These are phyloP conservation scores for Diadumene lineata DNA, from an alignment of 92 coral and sea anemone species.

Conservation along the genomic window DNA sequence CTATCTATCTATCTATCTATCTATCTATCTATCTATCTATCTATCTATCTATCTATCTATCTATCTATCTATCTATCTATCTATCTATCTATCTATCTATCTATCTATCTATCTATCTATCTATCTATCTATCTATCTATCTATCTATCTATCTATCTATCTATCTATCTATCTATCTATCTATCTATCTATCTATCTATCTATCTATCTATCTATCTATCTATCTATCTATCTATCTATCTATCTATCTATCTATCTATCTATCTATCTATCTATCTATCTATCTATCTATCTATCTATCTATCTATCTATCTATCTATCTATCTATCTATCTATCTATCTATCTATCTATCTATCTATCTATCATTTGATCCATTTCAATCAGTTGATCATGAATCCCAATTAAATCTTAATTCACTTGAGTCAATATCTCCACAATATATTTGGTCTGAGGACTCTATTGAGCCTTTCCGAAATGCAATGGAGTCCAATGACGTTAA, in stretches of 20 bases:
- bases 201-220: conserved; percentile 17
- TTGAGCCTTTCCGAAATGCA: too few relatives aligned
- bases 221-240: conserved; percentile 17
- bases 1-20: not conserved
- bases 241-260: conserved; percentile 17
- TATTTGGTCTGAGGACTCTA: too few relatives aligned
- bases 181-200: conserved; percentile 17
- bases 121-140: conserved; percentile 17
- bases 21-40: not conserved
- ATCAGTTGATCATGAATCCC: too few relatives aligned
- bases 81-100: conserved; percentile 17
- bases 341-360: conserved; percentile 17
- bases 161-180: conserved; percentile 17
- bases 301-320: conserved; percentile 17
- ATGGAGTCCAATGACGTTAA: too few relatives aligned
- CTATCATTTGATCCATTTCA: too few relatives aligned
- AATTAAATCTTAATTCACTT: too few relatives aligned
- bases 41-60: not conserved
- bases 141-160: conserved; percentile 17
- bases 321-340: conserved; percentile 17
- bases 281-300: conserved; percentile 17
- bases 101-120: conserved; percentile 17
- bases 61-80: conserved; percentile 11
- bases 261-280: conserved; percentile 17
- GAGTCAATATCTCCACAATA: too few relatives aligned